Conservation (phyloP, 2,113 vertebrate genomes). For the Gracilinanus agilis region DNA sequence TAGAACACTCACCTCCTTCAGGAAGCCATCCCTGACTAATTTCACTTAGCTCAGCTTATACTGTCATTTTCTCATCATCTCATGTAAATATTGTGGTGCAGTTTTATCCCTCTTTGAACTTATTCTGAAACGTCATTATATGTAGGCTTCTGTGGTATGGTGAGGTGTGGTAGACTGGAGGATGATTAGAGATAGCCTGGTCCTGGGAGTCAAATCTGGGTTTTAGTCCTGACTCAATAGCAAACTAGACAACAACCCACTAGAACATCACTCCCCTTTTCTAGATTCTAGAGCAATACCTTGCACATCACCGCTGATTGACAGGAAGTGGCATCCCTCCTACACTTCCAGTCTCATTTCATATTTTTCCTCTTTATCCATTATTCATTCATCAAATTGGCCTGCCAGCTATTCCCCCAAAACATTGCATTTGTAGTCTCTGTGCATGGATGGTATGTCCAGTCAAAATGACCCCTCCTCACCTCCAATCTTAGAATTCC, state of each 20-base stretch:
- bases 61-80: neutral
- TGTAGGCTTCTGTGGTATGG: neutral
- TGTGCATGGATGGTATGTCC: neutral
- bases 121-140: neutral
- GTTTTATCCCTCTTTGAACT: neutral
- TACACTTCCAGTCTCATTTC: neutral
- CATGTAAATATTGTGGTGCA: conserved; percentile 1
- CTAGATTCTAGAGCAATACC: neutral
- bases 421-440: neutral
- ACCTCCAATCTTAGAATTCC: neutral
- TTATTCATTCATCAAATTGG: neutral
- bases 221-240: neutral
- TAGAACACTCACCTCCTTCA: neutral
- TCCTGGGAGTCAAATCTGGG: too few species aligned
- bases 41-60: neutral
- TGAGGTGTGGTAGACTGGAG: neutral
- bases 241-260: neutral
- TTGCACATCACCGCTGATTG: neutral
- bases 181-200: neutral
- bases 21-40: neutral
- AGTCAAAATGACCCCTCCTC: neutral
- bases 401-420: neutral
- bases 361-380: neutral
- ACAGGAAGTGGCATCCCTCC: neutral
- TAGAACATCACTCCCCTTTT: neutral